Evolutionary conservation across 1,140 invertebrate genomes (phyloP).

Genomic region (Ridgeia piscesae): DNA sequence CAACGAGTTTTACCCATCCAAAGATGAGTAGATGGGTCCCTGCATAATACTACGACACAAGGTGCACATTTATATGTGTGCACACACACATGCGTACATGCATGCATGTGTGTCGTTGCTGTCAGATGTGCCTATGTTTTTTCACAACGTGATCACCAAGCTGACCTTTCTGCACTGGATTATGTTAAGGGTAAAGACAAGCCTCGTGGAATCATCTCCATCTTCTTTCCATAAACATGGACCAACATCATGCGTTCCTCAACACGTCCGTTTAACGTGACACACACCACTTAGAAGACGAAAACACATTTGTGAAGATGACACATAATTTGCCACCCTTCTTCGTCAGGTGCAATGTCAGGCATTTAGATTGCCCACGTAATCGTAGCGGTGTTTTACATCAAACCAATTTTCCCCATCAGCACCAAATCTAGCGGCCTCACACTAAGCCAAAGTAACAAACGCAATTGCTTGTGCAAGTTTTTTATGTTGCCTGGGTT

Average conservation of each 20-base stretch:
- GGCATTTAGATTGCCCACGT: not conserved
- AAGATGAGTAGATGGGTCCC: too few relatives aligned
- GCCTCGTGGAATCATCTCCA: not conserved
- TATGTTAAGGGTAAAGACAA: too few relatives aligned
- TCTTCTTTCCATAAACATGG: not conserved
- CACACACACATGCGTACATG: too few relatives aligned
- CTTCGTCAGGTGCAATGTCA: not conserved
- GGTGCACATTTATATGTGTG: too few relatives aligned
- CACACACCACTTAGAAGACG: not conserved
- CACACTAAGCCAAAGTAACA: not conserved
- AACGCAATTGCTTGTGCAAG: not conserved
- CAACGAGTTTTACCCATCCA: too few relatives aligned
- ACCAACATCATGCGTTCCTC: not conserved
- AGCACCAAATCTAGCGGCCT: not conserved
- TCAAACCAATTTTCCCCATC: not conserved
- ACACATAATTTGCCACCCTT: not conserved
- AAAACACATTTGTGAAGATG: not conserved
- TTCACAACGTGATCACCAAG: too few relatives aligned
- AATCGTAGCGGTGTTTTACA: not conserved
- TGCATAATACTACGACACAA: too few relatives aligned
- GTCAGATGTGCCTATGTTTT: too few relatives aligned
- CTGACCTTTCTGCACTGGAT: too few relatives aligned
- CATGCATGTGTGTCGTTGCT: too few relatives aligned
- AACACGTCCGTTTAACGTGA: not conserved
- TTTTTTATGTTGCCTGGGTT: not conserved